Conservation (phyloP, 1,140 invertebrate genomes). For the Caenorhabditis brenneri region DNA sequence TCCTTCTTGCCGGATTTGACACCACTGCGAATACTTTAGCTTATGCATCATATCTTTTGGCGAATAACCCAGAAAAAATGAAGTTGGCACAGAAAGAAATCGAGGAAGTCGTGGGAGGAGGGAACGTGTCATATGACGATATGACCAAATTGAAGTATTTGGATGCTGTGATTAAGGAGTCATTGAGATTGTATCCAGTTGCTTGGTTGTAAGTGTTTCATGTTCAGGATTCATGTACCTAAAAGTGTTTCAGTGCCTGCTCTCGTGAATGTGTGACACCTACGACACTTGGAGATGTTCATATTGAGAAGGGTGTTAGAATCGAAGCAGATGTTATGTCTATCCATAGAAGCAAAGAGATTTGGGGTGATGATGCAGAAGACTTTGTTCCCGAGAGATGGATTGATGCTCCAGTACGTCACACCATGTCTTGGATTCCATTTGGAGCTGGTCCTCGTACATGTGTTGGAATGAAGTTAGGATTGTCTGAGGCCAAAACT, state of each 20-base stretch:
- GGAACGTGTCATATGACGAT: conserved; percentile 46
- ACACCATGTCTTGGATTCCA: conserved; percentile 70
- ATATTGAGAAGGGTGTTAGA: conserved; percentile 70
- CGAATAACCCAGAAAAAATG: conserved; percentile 72
- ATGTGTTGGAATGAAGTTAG: conserved; percentile 73
- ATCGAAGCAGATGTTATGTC: conserved; percentile 70
- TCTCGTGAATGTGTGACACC: conserved; percentile 64
- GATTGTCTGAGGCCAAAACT: conserved; percentile 71
- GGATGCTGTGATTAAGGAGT: conserved; percentile 72
- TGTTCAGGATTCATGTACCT: background rate
- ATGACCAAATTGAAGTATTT: conserved; percentile 69
- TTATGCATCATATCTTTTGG: conserved; percentile 71
- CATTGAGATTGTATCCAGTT: conserved; percentile 71
- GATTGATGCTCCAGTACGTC: conserved; percentile 5
- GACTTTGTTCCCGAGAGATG: conserved; percentile 46
- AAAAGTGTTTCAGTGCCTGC: conserved; percentile 51
- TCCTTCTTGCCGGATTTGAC: conserved; percentile 72
- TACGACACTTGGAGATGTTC: conserved; percentile 63
- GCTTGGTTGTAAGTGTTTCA: conserved; percentile 58
- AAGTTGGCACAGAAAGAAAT: conserved; percentile 71
- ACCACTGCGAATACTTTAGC: conserved; percentile 72
- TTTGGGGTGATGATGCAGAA: conserved; percentile 63
- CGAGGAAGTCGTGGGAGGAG: background rate
- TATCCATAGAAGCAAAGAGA: conserved; percentile 67
- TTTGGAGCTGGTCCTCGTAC: conserved; percentile 73